phyloP scores from a whole-genome alignment of 2,797 vertebrate species.

The Phoebastria nigripes region DNA sequence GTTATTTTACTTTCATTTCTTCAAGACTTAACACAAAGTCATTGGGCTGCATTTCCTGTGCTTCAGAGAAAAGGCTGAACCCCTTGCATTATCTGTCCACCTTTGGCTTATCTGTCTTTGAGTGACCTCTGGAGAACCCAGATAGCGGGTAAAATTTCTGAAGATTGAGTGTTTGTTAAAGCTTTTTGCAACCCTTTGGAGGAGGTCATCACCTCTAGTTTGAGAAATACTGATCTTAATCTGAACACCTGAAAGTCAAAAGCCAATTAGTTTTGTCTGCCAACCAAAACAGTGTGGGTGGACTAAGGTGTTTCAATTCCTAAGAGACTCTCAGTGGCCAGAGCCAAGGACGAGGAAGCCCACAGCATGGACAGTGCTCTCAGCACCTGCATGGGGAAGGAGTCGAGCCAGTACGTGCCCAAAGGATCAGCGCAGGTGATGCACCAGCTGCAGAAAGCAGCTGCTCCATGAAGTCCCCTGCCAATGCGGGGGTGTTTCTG shows the following conservation, averaged over 20 bases:
- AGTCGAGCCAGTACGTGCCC: rapidly evolving
- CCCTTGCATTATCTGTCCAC: neutral
- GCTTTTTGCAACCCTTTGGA: neutral
- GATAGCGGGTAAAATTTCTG: neutral
- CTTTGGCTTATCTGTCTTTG: neutral
- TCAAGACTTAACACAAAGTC: neutral
- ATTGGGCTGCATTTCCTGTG: conserved; percentile 6
- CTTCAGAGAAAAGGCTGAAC: neutral
- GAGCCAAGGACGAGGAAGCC: neutral
- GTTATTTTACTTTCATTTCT: conserved; percentile 21
- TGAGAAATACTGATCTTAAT: conserved; percentile 5
- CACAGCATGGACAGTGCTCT: neutral
- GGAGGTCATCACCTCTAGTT: neutral
- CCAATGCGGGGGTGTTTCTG: neutral
- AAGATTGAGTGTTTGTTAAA: neutral
- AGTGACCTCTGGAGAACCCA: neutral
- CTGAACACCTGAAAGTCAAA: neutral
- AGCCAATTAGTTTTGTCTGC: neutral
- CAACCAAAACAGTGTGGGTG: neutral
- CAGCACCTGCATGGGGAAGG: neutral
- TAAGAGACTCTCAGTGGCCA: neutral
- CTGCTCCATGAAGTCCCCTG: neutral
- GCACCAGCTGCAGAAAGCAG: neutral
- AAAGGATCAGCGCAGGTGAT: neutral
- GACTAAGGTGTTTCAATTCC: neutral